Conservation (phyloP, 2,797 vertebrate genomes). For the Enteromius paludinosus region DNA sequence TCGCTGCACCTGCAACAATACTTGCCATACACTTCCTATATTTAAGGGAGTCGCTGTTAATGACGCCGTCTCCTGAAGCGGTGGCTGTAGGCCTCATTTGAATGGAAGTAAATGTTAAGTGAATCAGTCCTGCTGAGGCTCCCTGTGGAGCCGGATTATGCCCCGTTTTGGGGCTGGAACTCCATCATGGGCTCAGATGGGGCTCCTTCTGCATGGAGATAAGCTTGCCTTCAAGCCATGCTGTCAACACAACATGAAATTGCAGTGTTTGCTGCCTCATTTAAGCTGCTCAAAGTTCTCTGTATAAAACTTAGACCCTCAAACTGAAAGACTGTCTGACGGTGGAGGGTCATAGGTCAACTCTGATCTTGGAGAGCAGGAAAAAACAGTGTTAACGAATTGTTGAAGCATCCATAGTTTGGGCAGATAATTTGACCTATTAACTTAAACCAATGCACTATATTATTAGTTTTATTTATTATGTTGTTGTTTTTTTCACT, state of each 20-base stretch:
- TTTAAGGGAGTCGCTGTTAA: background rate
- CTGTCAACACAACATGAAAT: conserved; percentile 45
- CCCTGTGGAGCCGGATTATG: conserved; percentile 42
- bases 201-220: conserved; percentile 45
- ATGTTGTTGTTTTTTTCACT: too few species aligned
- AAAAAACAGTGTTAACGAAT: background rate
- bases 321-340: background rate
- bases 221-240: conserved; percentile 40
- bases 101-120: conserved; percentile 61
- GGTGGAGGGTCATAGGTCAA: conserved; percentile 9
- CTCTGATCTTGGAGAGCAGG: background rate
- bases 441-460: background rate
- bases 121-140: conserved; percentile 52
- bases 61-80: background rate
- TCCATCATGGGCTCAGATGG: conserved; percentile 36
- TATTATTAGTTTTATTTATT: too few species aligned
- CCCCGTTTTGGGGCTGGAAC: conserved; percentile 20
- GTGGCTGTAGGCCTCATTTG: conserved; percentile 45
- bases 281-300: conserved; percentile 30
- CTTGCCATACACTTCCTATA: conserved; percentile 15
- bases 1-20: conserved; percentile 59
- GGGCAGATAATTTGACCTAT: background rate
- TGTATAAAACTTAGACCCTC: background rate
- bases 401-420: background rate
- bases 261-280: conserved; percentile 41